Evolutionary conservation across 2,113 vertebrate species (phyloP).

Genomic region (Egretta garzetta): DNA sequence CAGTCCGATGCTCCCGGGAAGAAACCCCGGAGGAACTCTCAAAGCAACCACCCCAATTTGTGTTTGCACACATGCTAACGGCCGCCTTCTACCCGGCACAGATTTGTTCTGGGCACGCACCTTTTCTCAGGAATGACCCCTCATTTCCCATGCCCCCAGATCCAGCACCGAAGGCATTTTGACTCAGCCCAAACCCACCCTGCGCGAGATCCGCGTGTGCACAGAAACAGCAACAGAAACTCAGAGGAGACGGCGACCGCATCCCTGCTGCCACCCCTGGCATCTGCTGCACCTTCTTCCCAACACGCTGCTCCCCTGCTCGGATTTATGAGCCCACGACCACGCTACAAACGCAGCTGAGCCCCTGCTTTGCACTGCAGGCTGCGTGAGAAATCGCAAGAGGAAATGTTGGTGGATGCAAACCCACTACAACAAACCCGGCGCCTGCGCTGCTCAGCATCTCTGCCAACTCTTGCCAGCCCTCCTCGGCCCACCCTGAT

Average conservation of each 20-base stretch:
- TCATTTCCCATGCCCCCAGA: rapidly evolving
- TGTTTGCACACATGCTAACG: rapidly evolving
- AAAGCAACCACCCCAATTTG: neutral
- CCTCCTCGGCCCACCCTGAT: neutral
- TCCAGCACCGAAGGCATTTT: neutral
- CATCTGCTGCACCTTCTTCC: rapidly evolving
- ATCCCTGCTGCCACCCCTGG: neutral
- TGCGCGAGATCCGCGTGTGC: rapidly evolving
- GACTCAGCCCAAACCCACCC: neutral
- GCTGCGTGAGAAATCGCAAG: neutral
- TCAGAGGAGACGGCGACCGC: rapidly evolving
- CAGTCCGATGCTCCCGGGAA: neutral
- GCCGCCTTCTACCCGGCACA: neutral
- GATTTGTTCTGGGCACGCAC: neutral
- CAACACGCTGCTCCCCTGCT: neutral
- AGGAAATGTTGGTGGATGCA: too few species aligned
- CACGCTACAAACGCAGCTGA: rapidly evolving
- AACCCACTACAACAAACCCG: neutral
- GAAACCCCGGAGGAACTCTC: neutral
- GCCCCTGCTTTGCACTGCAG: neutral
- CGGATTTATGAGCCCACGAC: rapidly evolving
- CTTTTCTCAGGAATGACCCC: neutral
- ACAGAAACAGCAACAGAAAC: neutral
- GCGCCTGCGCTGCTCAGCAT: neutral
- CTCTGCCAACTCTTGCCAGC: neutral